Evolutionary conservation across 2,113 vertebrate genomes (phyloP).

Genomic region (Orcinus orca): DNA sequence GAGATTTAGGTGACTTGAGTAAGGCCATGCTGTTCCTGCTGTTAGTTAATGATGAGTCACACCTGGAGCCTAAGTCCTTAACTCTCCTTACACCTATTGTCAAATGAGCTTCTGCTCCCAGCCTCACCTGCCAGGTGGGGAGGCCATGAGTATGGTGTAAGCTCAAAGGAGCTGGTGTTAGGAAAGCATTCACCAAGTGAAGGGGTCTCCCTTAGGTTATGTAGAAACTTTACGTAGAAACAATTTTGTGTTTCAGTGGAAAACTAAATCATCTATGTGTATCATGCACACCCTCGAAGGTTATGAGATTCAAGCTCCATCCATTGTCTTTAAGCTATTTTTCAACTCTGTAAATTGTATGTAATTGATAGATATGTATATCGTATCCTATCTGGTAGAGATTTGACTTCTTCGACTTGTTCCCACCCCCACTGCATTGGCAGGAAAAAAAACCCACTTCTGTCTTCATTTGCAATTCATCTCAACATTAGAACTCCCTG

Average conservation of each 20-base stretch:
- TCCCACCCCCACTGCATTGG: neutral
- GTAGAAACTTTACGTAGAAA: neutral
- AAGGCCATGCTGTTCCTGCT: neutral
- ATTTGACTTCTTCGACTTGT: slow-evolving; percentile 7
- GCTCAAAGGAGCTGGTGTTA: neutral
- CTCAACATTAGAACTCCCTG: neutral
- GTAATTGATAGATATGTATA: neutral
- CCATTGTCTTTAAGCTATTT: neutral
- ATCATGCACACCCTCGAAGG: neutral
- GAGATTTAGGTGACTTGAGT: neutral
- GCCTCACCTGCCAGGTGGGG: neutral
- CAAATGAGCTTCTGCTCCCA: neutral
- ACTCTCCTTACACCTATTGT: neutral
- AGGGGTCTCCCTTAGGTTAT: neutral
- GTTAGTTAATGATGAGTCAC: neutral
- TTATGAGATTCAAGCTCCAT: neutral
- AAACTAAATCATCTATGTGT: neutral
- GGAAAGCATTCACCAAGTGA: neutral
- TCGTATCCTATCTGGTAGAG: neutral
- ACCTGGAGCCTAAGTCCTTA: neutral
- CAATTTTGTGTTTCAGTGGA: neutral
- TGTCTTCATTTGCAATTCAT: slow-evolving; percentile 28
- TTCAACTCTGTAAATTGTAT: neutral
- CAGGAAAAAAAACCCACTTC: neutral
- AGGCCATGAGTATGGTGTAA: too few relatives aligned